phyloP scores from a whole-genome alignment of 2,797 vertebrate genomes.

The Echeneis naucrates region DNA sequence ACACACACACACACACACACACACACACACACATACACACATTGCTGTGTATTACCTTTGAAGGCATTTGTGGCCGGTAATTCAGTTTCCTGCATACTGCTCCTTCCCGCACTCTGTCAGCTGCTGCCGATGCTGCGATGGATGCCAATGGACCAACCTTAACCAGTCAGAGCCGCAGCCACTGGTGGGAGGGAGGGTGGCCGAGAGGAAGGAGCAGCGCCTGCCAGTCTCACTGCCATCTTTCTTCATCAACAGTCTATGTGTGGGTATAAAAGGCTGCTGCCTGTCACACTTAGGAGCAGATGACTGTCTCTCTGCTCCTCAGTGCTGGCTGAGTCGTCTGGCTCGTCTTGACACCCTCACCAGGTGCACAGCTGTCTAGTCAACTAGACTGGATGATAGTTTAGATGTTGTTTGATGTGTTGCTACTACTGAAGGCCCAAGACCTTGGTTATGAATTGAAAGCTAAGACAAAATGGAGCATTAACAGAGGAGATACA shows the following conservation, averaged over 20 bases:
- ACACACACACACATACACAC: constrained; percentile 5
- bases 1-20: neutral
- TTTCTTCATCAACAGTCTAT: constrained; percentile 86
- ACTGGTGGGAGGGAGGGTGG: constrained; percentile 76
- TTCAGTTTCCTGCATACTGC: constrained; percentile 98
- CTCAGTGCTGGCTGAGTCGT: too few species aligned
- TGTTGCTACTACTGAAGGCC: constrained; percentile 3
- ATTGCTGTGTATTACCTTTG: constrained; percentile 86
- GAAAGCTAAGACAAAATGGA: constrained; percentile 1
- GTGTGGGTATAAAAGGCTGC: constrained; percentile 14
- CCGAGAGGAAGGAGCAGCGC: constrained; percentile 73
- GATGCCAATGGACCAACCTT: constrained; percentile 80
- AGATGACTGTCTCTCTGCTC: constrained; percentile 14
- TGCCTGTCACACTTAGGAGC: constrained; percentile 19
- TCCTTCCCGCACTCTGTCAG: constrained; percentile 84
- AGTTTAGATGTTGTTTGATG: constrained; percentile 7
- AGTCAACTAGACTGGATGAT: neutral
- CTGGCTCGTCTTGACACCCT: constrained; percentile 12
- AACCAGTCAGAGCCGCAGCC: constrained; percentile 85
- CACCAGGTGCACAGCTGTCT: neutral
- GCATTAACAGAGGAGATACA: constrained; percentile 16
- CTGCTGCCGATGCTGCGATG: constrained; percentile 74
- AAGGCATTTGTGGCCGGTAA: constrained; percentile 95
- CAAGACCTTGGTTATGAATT: neutral
- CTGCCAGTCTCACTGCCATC: constrained; percentile 92